These are phyloP conservation scores for Stegastes partitus DNA, from an alignment of 2,113 vertebrate genomes.

Conservation along the genomic window DNA sequence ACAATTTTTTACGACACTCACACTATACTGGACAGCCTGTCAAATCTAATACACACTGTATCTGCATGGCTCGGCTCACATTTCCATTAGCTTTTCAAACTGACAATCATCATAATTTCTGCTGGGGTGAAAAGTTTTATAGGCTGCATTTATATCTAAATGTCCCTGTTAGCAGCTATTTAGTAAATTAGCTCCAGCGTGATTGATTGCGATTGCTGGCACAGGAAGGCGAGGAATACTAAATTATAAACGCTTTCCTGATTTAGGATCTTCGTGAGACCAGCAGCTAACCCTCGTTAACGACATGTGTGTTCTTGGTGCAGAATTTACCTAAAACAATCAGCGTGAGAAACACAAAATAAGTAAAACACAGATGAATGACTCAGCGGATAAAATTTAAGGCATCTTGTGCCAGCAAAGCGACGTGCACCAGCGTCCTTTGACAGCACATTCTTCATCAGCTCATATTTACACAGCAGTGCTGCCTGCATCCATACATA, in stretches of 20 bases:
- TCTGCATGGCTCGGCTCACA: slow-evolving; percentile 51
- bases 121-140: slow-evolving; percentile 71
- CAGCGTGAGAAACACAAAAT: neutral
- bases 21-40: slow-evolving; percentile 59
- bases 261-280: slow-evolving; percentile 12
- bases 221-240: slow-evolving; percentile 26
- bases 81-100: slow-evolving; percentile 68
- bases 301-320: neutral
- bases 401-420: slow-evolving; percentile 17
- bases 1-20: slow-evolving; percentile 62
- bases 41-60: slow-evolving; percentile 53
- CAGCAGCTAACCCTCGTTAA: slow-evolving; percentile 19
- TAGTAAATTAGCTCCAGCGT: slow-evolving; percentile 50
- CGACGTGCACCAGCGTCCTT: slow-evolving; percentile 6
- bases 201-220: slow-evolving; percentile 55
- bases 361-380: neutral
- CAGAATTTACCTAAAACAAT: neutral
- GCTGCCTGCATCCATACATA: slow-evolving; percentile 73
- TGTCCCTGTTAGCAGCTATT: slow-evolving; percentile 53
- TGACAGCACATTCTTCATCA: slow-evolving; percentile 43
- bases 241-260: slow-evolving; percentile 23
- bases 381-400: neutral
- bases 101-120: slow-evolving; percentile 67
- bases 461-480: slow-evolving; percentile 59
- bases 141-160: slow-evolving; percentile 31